These are phyloP conservation scores for Colossoma macropomum DNA, from an alignment of 2,113 vertebrate species.

Conservation along the genomic window DNA sequence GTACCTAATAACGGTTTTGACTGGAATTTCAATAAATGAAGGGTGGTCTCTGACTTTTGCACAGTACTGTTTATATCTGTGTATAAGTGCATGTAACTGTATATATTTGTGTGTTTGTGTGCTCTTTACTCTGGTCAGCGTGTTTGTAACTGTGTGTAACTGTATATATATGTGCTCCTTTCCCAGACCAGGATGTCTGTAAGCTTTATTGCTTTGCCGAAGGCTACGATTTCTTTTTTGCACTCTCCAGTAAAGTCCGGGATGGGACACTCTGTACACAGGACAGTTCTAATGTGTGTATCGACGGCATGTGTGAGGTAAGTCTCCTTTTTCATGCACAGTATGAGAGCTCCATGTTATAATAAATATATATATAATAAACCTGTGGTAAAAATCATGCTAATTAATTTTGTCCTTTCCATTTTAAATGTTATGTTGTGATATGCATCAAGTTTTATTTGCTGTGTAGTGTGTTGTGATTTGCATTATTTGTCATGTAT, in stretches of 20 bases:
- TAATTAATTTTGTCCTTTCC: no score
- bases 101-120: neutral
- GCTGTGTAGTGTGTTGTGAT: neutral
- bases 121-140: no score
- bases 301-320: slow-evolving; percentile 93
- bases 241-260: slow-evolving; percentile 90
- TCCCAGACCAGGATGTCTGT: slow-evolving; percentile 88
- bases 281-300: slow-evolving; percentile 84
- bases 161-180: slow-evolving; percentile 47
- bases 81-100: no score
- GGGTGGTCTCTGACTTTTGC: no score
- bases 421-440: neutral
- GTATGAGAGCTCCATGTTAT: neutral
- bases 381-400: no score
- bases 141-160: neutral
- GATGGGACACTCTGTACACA: slow-evolving; percentile 88
- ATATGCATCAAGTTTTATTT: neutral
- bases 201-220: slow-evolving; percentile 93
- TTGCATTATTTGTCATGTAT: no score
- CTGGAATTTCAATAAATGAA: no score
- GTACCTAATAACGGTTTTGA: no score
- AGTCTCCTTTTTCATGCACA: slow-evolving; percentile 41
- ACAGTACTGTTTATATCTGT: no score
- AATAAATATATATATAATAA: no score
- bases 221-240: slow-evolving; percentile 93